phyloP scores from a whole-genome alignment of 1,140 invertebrate species.

The Pachypeltis micranthus region DNA sequence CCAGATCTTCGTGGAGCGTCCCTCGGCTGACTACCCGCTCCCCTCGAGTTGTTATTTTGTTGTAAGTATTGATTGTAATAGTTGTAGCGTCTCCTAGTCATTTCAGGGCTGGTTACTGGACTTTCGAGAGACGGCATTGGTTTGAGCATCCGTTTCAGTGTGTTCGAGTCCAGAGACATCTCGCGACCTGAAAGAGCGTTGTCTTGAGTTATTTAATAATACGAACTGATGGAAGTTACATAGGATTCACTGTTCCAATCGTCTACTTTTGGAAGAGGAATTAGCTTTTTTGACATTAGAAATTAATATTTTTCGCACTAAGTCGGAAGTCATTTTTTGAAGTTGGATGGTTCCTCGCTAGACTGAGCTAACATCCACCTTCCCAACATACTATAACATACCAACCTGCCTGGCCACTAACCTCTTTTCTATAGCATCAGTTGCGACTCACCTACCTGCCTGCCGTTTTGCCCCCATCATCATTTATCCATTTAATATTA shows the following conservation, averaged over 20 bases:
- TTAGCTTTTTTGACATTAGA: too few relatives aligned
- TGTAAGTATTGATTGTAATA: slow-evolving; percentile 42
- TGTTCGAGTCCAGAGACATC: slow-evolving; percentile 61
- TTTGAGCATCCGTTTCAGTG: slow-evolving; percentile 84
- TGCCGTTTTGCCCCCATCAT: too few relatives aligned
- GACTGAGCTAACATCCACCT: too few relatives aligned
- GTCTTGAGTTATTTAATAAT: slow-evolving; percentile 44
- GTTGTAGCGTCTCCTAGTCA: slow-evolving; percentile 55
- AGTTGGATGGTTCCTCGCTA: too few relatives aligned
- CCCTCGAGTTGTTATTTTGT: slow-evolving; percentile 38
- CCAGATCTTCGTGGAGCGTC: background rate
- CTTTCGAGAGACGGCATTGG: slow-evolving; percentile 78
- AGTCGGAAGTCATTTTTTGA: too few relatives aligned
- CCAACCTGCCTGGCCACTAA: too few relatives aligned
- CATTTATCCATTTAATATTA: too few relatives aligned
- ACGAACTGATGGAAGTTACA: slow-evolving; percentile 25
- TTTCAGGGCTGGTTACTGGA: slow-evolving; percentile 77
- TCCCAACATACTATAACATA: too few relatives aligned
- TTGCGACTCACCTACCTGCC: too few relatives aligned
- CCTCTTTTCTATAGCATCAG: too few relatives aligned
- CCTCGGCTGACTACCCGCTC: slow-evolving; percentile 19
- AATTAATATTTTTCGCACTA: too few relatives aligned
- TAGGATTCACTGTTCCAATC: background rate
- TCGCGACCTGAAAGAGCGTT: slow-evolving; percentile 43
- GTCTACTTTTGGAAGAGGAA: background rate